Percentiles rank a stretch among this genome's conserved stretches.
Conservation (phyloP, 2,888 invertebrate genomes). For the Drosophila tanythrix region DNA sequence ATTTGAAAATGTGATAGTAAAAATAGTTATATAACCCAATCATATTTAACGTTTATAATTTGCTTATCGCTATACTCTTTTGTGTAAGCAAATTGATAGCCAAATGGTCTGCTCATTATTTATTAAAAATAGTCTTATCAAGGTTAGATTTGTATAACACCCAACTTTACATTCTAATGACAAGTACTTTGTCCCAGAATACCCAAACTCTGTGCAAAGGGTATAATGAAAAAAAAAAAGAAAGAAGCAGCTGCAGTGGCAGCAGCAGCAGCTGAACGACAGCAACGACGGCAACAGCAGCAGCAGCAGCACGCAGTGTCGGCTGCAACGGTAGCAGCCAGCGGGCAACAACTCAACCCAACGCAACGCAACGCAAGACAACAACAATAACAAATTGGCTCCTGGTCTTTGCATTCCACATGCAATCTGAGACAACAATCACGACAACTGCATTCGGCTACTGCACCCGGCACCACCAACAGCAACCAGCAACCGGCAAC, state of each 20-base stretch:
- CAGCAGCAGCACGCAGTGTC: conserved; percentile 38
- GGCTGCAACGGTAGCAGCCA: conserved; percentile 74
- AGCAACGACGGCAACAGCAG: conserved; percentile 21
- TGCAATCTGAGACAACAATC: conserved; percentile 80
- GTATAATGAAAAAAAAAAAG: conserved; percentile 24
- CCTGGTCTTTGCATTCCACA: conserved; percentile 83
- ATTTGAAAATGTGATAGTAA: neutral
- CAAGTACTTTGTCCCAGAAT: neutral
- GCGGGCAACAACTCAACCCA: conserved; percentile 63
- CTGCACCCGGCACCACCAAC: conserved; percentile 49
- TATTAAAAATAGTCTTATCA: neutral
- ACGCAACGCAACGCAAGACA: conserved; percentile 20
- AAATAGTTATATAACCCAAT: neutral
- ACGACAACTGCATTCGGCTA: conserved; percentile 77
- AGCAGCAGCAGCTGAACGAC: conserved; percentile 30
- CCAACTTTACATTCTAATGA: neutral
- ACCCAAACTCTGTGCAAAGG: conserved; percentile 17
- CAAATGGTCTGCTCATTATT: neutral
- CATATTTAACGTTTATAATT: neutral
- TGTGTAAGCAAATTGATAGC: neutral
- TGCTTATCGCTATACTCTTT: neutral
- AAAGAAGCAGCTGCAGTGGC: conserved; percentile 9
- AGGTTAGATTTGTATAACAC: neutral
- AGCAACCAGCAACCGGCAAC: conserved; percentile 6
- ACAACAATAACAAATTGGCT: conserved; percentile 82